Evolutionary conservation across 2,797 vertebrate species (phyloP).

Genomic region (Saxicola maurus): DNA sequence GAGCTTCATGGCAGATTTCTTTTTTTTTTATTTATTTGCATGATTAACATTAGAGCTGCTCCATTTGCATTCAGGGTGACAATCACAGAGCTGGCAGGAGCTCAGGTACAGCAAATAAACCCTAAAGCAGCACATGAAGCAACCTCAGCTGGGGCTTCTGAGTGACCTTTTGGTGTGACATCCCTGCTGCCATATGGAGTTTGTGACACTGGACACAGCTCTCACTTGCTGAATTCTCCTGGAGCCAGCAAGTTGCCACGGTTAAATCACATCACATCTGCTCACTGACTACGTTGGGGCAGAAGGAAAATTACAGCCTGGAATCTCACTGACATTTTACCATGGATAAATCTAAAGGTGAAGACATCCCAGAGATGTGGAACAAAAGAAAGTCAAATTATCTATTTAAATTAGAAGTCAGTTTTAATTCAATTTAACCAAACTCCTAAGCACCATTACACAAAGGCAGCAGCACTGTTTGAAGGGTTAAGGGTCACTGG

Average conservation of each 20-base stretch:
- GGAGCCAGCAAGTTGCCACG: neutral
- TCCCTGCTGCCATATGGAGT: neutral
- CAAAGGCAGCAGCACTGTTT: neutral
- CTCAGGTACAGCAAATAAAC: neutral
- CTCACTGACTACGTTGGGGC: neutral
- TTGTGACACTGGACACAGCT: neutral
- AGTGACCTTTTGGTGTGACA: fast-evolving
- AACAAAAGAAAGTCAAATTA: neutral
- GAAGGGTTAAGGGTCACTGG: neutral
- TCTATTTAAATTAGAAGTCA: neutral
- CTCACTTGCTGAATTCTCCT: neutral
- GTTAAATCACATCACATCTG: slow-evolving; percentile 2
- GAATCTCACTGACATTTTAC: neutral
- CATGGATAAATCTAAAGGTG: neutral
- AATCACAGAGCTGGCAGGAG: neutral
- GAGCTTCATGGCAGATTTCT: neutral
- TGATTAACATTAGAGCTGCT: neutral
- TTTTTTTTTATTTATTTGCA: neutral
- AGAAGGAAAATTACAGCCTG: neutral
- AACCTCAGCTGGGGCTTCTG: neutral
- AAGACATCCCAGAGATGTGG: neutral
- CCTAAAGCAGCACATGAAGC: neutral
- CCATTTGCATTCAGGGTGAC: neutral
- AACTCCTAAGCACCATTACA: neutral
- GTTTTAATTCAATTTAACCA: neutral